Conservation (phyloP, 2,113 vertebrate genomes). For the Lasiurus borealis region DNA sequence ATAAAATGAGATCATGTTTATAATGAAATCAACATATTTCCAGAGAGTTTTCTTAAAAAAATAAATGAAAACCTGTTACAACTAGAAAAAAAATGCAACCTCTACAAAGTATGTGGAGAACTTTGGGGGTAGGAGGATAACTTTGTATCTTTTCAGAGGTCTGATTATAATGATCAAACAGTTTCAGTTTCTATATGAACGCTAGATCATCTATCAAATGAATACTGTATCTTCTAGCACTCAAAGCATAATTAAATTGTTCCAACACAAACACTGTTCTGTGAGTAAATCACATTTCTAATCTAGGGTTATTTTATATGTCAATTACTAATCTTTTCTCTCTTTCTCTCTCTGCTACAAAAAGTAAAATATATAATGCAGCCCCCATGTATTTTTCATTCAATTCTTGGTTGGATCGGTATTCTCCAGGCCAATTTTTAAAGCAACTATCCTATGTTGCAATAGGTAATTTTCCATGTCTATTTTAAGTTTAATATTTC, state of each 20-base stretch:
- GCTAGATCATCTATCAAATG: background rate
- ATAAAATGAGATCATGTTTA: constrained; percentile 1
- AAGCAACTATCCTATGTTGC: constrained; percentile 13
- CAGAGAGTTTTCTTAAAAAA: background rate
- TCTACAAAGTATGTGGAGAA: background rate
- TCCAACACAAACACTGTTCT: background rate
- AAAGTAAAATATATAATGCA: background rate
- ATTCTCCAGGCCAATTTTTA: constrained; percentile 10
- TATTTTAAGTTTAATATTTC: constrained; percentile 70
- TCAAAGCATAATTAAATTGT: background rate
- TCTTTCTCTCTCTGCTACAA: background rate
- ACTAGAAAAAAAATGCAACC: background rate
- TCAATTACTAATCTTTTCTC: background rate
- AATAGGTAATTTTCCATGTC: constrained; percentile 58
- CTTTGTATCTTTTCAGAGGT: background rate
- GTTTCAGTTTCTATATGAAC: background rate
- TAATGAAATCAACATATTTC: background rate
- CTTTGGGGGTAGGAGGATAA: background rate
- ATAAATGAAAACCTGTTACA: background rate
- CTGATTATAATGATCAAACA: background rate
- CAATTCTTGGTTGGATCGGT: background rate
- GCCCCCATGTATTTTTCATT: background rate
- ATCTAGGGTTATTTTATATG: background rate
- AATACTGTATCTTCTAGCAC: background rate
- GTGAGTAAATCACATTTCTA: background rate